phyloP scores from a whole-genome alignment of 2,888 invertebrate genomes.

The Syrphus vitripennis region DNA sequence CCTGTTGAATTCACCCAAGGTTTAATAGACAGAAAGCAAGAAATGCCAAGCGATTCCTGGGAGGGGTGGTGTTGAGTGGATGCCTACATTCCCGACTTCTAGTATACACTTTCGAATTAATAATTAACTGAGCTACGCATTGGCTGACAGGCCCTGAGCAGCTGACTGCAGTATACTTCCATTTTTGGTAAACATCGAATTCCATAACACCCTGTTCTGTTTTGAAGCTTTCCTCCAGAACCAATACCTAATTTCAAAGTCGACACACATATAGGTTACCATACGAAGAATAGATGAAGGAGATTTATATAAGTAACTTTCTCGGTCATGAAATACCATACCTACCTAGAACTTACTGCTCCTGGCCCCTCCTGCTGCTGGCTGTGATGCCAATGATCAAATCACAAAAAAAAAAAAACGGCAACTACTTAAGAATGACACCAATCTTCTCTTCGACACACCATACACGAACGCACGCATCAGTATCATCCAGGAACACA shows the following conservation, averaged over 20 bases:
- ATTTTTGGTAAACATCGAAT: too few relatives aligned
- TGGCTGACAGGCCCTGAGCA: too few relatives aligned
- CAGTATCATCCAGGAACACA: neutral
- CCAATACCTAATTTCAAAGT: constrained; percentile 56
- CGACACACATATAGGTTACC: constrained; percentile 33
- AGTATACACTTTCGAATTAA: too few relatives aligned
- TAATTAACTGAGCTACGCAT: too few relatives aligned
- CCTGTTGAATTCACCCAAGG: too few relatives aligned
- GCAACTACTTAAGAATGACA: constrained; percentile 64
- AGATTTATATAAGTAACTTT: neutral
- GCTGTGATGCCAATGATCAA: neutral
- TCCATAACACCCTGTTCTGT: neutral
- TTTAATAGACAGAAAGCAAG: too few relatives aligned
- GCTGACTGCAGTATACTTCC: too few relatives aligned
- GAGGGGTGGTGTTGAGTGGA: too few relatives aligned
- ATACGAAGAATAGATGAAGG: neutral
- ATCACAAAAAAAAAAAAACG: constrained; percentile 9
- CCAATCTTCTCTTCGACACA: constrained; percentile 54
- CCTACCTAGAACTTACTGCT: neutral
- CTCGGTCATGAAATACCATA: neutral
- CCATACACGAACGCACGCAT: constrained; percentile 14
- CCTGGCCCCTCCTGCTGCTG: neutral
- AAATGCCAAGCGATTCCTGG: too few relatives aligned
- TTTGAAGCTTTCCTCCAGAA: constrained; percentile 36
- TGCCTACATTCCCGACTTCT: too few relatives aligned